These are phyloP conservation scores for Zapus hudsonius DNA, from an alignment of 2,113 vertebrate genomes.

Conservation along the genomic window DNA sequence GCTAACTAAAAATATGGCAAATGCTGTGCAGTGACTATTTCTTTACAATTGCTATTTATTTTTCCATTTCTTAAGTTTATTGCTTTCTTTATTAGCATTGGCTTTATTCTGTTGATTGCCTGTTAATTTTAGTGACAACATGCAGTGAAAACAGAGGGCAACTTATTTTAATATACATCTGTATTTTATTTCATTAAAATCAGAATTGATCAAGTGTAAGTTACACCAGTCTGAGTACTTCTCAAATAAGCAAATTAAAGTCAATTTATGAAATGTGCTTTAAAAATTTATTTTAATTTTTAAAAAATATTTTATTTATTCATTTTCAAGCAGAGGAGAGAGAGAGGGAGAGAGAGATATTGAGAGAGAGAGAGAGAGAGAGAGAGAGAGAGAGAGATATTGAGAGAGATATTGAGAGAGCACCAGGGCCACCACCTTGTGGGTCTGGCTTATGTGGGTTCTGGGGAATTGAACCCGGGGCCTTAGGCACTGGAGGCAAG, in stretches of 20 bases:
- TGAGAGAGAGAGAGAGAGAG: too few species aligned
- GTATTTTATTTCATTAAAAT: conserved; percentile 14
- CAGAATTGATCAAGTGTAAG: not conserved
- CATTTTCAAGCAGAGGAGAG: too few species aligned
- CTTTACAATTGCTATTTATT: not conserved
- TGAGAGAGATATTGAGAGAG: too few species aligned
- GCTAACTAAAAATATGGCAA: not conserved
- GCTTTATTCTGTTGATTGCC: not conserved
- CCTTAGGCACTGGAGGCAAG: too few species aligned
- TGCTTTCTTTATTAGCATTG: not conserved
- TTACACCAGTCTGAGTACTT: not conserved
- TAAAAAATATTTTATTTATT: too few species aligned
- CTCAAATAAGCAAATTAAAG: not conserved
- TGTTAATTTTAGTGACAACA: not conserved
- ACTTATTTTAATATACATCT: not conserved
- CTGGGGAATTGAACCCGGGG: too few species aligned
- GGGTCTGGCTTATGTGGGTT: too few species aligned
- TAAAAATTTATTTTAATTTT: not conserved
- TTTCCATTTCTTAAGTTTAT: not conserved
- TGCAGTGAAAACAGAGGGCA: not conserved
- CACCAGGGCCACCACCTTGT: too few species aligned
- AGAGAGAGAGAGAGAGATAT: too few species aligned
- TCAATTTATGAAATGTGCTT: not conserved
- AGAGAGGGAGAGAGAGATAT: too few species aligned
- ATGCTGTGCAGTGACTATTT: not conserved